Evolutionary conservation across 2,888 invertebrate species (phyloP).

Genomic region (Ichneumoninae sp.): DNA sequence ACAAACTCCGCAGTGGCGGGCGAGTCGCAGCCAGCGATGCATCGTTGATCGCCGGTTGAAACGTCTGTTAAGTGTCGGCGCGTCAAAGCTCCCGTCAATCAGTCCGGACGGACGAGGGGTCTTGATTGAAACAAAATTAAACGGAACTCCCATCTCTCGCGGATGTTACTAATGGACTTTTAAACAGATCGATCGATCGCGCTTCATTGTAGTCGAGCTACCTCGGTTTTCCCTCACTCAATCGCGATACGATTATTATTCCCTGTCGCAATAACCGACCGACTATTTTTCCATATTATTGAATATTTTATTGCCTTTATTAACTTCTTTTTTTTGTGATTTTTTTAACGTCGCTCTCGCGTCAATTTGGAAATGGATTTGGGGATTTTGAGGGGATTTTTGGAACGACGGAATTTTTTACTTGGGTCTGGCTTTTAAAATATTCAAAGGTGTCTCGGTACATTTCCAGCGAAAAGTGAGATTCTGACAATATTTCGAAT

Average conservation of each 20-base stretch:
- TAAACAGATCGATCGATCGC: conserved; percentile 61
- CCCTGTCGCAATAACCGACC: conserved; percentile 16
- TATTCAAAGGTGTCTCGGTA: neutral
- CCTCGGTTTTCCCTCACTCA: neutral
- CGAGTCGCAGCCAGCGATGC: neutral
- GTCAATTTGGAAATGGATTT: neutral
- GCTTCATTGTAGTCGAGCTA: neutral
- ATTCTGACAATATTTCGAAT: no score
- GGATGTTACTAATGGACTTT: conserved; percentile 64
- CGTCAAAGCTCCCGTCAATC: conserved; percentile 55
- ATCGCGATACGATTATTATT: conserved; percentile 29
- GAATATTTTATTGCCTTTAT: conserved; percentile 20
- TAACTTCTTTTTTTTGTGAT: neutral
- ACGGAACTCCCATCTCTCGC: conserved; percentile 36
- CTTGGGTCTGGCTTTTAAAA: neutral
- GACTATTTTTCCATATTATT: conserved; percentile 30
- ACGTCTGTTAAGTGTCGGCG: conserved; percentile 40
- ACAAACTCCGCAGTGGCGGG: neutral
- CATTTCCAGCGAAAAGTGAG: no score
- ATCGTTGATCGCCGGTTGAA: conserved; percentile 5
- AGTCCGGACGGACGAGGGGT: conserved; percentile 38
- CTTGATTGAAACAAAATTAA: conserved; percentile 66
- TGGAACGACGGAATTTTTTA: neutral
- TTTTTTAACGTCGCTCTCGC: neutral
- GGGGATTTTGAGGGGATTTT: neutral